Conservation (phyloP, 2,888 invertebrate species). For the Aricia artaxerxes region DNA sequence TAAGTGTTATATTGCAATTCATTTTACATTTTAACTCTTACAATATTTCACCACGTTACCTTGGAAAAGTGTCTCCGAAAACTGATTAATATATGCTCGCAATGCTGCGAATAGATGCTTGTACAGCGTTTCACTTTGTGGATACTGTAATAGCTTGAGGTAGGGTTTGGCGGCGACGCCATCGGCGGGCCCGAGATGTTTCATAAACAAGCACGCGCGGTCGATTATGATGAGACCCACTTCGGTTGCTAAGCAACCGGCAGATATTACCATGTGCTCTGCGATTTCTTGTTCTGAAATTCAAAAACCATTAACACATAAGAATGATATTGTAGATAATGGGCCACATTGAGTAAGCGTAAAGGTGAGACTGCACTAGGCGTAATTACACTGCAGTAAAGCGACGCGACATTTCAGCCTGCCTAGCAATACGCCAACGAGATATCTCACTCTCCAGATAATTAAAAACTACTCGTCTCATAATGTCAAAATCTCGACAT, state of each 20-base stretch:
- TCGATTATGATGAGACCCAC: constrained; percentile 93
- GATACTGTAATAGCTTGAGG: constrained; percentile 90
- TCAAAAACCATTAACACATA: background rate
- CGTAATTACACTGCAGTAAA: no score
- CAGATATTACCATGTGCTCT: constrained; percentile 67
- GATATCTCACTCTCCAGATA: no score
- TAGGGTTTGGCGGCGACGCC: constrained; percentile 92
- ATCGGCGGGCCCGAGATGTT: constrained; percentile 89
- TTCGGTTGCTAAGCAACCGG: constrained; percentile 88
- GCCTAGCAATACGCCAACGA: no score
- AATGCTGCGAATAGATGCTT: constrained; percentile 95
- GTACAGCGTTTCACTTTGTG: constrained; percentile 94
- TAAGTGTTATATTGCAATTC: no score
- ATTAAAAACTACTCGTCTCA: no score
- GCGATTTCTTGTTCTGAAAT: constrained; percentile 66
- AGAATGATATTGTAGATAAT: background rate
- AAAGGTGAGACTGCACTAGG: no score
- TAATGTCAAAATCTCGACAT: no score
- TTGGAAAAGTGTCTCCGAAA: constrained; percentile 90
- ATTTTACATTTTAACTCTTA: background rate
- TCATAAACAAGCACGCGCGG: constrained; percentile 91
- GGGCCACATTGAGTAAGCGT: background rate
- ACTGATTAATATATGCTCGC: constrained; percentile 95
- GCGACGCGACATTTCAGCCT: no score
- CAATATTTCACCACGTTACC: constrained; percentile 65